phyloP scores from a whole-genome alignment of 2,888 invertebrate genomes.

The Drosophila kambysellisi region DNA sequence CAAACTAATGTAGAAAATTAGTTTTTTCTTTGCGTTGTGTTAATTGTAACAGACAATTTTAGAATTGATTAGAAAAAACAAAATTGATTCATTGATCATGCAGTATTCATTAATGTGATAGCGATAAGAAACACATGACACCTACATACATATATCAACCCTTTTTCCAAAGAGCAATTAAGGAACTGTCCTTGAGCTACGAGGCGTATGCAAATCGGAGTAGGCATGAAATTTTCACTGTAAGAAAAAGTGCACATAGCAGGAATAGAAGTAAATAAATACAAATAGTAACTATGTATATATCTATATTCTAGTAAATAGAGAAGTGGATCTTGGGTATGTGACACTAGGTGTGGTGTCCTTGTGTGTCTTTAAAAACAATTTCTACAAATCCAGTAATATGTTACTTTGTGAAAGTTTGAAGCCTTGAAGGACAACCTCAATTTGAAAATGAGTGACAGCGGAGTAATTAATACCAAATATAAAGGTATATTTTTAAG shows the following conservation, averaged over 20 bases:
- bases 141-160: slow-evolving; percentile 11
- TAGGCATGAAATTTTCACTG: slow-evolving; percentile 28
- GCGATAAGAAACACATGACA: background rate
- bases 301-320: background rate
- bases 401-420: background rate
- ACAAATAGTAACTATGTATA: slow-evolving; percentile 1
- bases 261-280: background rate
- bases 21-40: background rate
- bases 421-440: background rate
- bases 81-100: background rate
- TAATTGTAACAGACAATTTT: background rate
- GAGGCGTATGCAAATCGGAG: slow-evolving; percentile 43
- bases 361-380: background rate
- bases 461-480: background rate
- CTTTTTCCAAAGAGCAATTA: slow-evolving; percentile 22
- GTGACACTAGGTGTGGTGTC: slow-evolving; percentile 30
- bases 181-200: slow-evolving; percentile 32
- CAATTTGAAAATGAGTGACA: background rate
- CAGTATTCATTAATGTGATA: background rate
- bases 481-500: background rate
- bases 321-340: slow-evolving; percentile 13
- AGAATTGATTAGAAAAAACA: background rate
- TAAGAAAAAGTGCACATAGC: background rate
- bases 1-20: background rate
- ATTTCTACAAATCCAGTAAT: background rate